phyloP scores from a whole-genome alignment of 2,797 vertebrate genomes.

The Spinus pinus region DNA sequence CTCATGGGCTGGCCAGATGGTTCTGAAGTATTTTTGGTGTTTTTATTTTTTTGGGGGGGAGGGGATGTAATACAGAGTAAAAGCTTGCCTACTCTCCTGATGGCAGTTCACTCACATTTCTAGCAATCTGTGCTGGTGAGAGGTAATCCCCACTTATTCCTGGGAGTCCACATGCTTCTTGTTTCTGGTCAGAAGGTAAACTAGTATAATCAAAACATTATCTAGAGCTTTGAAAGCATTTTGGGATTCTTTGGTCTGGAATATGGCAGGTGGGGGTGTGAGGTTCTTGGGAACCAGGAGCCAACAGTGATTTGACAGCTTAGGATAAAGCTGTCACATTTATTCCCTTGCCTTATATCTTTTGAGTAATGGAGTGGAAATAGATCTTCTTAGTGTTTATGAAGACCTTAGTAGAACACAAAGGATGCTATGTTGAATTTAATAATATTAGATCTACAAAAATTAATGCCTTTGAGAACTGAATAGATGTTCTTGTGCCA shows the following conservation, averaged over 20 bases:
- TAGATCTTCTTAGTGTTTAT: not conserved
- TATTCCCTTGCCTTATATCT: not conserved
- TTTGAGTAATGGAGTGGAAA: not conserved
- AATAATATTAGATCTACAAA: not conserved
- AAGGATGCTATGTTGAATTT: not conserved
- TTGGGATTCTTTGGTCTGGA: not conserved
- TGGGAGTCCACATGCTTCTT: not conserved
- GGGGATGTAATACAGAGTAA: not conserved
- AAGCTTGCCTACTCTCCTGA: not conserved
- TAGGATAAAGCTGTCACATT: not conserved
- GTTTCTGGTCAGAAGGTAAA: not conserved
- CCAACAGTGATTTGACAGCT: not conserved
- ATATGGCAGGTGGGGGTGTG: not conserved
- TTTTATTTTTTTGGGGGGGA: not conserved
- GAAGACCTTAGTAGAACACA: not conserved
- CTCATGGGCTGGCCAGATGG: not conserved
- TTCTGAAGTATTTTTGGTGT: not conserved
- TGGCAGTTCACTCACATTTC: not conserved
- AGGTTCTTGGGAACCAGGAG: not conserved
- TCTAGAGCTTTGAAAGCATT: not conserved
- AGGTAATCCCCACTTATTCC: not conserved
- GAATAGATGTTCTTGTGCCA: not conserved
- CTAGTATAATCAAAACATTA: not conserved
- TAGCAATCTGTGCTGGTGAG: not conserved
- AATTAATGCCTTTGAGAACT: not conserved